A percentile compares a stretch with the other conserved stretches of the same genome.
Evolutionary conservation across 2,113 vertebrate species (phyloP).

Genomic region (Elaphurus davidianus): DNA sequence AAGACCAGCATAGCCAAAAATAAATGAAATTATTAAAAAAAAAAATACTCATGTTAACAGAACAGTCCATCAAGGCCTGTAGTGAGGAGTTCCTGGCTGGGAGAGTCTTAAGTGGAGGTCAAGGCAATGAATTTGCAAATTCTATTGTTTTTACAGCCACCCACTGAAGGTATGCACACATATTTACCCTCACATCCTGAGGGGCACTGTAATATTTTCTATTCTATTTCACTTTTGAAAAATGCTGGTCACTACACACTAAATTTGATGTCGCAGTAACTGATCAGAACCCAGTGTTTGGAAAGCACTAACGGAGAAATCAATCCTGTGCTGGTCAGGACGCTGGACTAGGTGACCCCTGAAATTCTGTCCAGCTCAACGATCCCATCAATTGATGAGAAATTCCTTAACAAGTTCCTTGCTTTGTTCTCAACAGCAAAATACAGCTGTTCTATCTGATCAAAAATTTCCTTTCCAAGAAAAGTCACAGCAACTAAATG

Average conservation of each 20-base stretch:
- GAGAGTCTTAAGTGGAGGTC: background rate
- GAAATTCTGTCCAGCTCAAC: background rate
- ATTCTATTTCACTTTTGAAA: background rate
- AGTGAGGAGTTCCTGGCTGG: no score
- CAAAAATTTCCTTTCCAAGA: background rate
- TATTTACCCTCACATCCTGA: background rate
- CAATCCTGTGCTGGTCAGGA: background rate
- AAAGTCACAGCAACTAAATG: background rate
- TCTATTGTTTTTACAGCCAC: background rate
- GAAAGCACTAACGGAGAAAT: background rate
- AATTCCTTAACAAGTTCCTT: background rate
- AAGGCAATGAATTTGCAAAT: background rate
- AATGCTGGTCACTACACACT: background rate
- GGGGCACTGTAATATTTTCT: background rate
- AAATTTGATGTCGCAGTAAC: background rate
- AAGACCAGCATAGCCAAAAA: background rate
- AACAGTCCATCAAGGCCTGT: no score
- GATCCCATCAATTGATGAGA: background rate
- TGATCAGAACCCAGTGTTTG: background rate
- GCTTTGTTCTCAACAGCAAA: background rate
- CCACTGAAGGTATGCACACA: background rate
- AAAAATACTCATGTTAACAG: background rate
- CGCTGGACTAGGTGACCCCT: background rate
- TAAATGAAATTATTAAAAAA: background rate
- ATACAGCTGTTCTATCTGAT: background rate